Conservation (phyloP, 2,113 vertebrate genomes). For the Laticauda laticaudata region DNA sequence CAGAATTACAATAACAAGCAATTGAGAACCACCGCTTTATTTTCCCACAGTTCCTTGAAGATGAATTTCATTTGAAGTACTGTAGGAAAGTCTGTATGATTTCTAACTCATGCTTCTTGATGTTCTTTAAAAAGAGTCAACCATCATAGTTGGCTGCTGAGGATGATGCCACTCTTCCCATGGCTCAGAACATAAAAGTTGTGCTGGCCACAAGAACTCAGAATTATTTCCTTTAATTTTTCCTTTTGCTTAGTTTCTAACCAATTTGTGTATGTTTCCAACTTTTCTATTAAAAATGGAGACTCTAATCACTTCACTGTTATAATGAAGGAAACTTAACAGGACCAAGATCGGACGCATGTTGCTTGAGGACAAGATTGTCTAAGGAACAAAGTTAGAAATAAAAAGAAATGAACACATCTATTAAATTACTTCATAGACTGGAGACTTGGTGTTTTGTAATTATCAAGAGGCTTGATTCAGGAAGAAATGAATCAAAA, state of each 20-base stretch:
- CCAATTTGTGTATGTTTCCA: not conserved
- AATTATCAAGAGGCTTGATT: not conserved
- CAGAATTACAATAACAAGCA: not conserved
- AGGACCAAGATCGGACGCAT: not conserved
- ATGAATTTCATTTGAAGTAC: not conserved
- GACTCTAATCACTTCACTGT: not conserved
- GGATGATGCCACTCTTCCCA: not conserved
- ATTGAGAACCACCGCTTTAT: not conserved
- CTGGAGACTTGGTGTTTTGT: not conserved
- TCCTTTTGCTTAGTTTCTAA: not conserved
- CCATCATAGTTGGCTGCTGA: not conserved
- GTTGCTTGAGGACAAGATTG: not conserved
- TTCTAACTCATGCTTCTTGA: not conserved
- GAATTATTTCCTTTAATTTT: not conserved
- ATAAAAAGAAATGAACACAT: not conserved
- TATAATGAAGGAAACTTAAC: not conserved
- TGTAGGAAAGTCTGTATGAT: not conserved
- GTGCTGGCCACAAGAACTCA: not conserved
- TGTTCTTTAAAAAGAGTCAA: not conserved
- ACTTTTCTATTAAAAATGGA: not conserved
- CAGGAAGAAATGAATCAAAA: not conserved
- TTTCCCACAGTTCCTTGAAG: not conserved
- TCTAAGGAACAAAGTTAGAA: constrained; percentile 59
- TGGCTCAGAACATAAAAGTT: not conserved
- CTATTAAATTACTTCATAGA: not conserved